Percentiles rank a stretch among this genome's conserved stretches.
phyloP scores from a whole-genome alignment of 1,140 invertebrate genomes.

The Dreissena polymorpha region DNA sequence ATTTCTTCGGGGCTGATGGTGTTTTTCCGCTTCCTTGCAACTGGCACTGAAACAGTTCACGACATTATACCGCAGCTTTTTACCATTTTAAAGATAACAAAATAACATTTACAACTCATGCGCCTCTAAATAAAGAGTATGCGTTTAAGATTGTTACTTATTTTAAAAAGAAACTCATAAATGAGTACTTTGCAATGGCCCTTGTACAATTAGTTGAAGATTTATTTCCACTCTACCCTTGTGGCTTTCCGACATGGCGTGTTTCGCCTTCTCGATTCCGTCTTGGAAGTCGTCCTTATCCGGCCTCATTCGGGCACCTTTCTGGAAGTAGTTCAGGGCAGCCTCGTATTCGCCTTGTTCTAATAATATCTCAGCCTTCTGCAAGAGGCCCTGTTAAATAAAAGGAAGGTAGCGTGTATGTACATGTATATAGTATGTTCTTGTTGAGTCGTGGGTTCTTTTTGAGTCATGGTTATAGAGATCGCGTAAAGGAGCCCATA shows the following conservation, averaged over 20 bases:
- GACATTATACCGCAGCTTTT: too few relatives aligned
- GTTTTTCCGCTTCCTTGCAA: constrained; percentile 50
- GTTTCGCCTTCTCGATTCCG: constrained; percentile 45
- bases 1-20: constrained; percentile 49
- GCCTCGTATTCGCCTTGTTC: constrained; percentile 51
- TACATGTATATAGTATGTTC: background rate
- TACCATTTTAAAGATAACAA: too few relatives aligned
- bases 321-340: constrained; percentile 50
- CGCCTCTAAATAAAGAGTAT: too few relatives aligned
- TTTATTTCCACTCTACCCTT: constrained; percentile 16
- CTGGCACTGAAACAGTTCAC: background rate
- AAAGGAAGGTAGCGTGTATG: background rate
- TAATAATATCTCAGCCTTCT: constrained; percentile 45
- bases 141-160: too few relatives aligned
- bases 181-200: too few relatives aligned
- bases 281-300: constrained; percentile 54
- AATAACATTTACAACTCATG: too few relatives aligned
- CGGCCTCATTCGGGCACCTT: constrained; percentile 50
- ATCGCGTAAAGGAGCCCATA: too few relatives aligned
- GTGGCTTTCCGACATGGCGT: constrained; percentile 34
- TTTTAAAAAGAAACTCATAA: too few relatives aligned
- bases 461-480: too few relatives aligned
- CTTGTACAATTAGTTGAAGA: too few relatives aligned
- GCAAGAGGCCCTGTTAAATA: constrained; percentile 36
- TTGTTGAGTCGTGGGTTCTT: too few relatives aligned